Conservation (phyloP, 2,113 vertebrate species). For the Eolophus roseicapilla region DNA sequence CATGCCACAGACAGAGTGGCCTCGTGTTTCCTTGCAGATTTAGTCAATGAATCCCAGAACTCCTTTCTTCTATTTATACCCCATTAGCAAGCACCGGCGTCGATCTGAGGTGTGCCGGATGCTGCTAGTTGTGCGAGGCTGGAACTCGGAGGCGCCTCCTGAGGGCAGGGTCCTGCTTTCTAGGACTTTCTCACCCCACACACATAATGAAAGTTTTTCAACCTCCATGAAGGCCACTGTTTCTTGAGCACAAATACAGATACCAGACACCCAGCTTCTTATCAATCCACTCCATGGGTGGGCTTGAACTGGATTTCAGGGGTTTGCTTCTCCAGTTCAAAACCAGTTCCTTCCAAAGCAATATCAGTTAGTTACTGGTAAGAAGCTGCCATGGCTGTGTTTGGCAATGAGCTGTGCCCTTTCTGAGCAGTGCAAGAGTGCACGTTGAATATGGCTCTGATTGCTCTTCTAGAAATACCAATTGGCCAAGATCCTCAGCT, state of each 20-base stretch:
- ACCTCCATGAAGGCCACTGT: background rate
- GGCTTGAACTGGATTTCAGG: background rate
- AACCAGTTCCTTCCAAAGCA: background rate
- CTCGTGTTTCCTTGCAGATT: background rate
- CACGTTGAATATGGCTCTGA: background rate
- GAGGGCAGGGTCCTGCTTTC: background rate
- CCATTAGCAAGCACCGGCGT: background rate
- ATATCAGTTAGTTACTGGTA: background rate
- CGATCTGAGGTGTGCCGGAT: background rate
- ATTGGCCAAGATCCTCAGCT: background rate
- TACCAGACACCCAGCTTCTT: background rate
- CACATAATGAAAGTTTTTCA: background rate
- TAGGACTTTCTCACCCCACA: background rate
- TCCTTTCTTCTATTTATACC: background rate
- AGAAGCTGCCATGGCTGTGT: background rate
- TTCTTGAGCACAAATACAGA: background rate
- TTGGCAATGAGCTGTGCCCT: background rate
- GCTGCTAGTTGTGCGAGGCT: background rate
- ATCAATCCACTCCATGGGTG: fast-evolving
- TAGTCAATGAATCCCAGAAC: background rate
- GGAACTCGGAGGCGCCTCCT: background rate
- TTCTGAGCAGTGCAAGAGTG: background rate
- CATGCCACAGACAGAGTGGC: background rate
- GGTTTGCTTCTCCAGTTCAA: background rate
- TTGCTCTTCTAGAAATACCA: background rate